Evolutionary conservation across 2,797 vertebrate genomes (phyloP), one percentile per base, ranked within the genome.

Genomic region (Tapirus indicus): DNA sequence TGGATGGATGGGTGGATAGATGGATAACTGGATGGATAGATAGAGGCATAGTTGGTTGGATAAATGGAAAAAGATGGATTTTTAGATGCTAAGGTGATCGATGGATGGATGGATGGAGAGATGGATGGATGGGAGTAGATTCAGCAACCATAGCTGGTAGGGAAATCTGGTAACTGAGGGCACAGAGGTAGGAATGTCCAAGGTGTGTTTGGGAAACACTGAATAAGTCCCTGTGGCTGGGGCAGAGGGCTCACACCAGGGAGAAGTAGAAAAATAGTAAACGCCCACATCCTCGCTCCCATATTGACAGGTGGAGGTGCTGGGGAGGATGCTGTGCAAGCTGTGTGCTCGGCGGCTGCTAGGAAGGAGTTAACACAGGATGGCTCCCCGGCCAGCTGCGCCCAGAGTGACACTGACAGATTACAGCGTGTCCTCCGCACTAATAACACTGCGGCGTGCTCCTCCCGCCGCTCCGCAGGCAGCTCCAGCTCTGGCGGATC

Each of bases 371-470:
- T 79, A 2, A 2, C 47, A 27, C 72, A 93, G 69, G 69, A 13
- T 10, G 69, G 68, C 54, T 95, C 82, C 52, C 58, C 25, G 44
- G 94, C 97, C 97, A 97, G 96, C 96, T 97, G 68, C 82, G 54
- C 41, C 87, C 79, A 29, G n/a, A 79, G 92, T 95, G 97, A 98
- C 94, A 89, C 84, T 74, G 82, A 87, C 64, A 92, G 89, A 97
- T 97, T 0, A 0, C 89, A 93, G 90, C 27, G 2, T 0, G 1
- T 96, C 93, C 97, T 97, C 97, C 27, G 13, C 95, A 95, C 98
- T 97, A 98, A 97, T 95, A 97, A 97, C 96, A 96, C 90, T 79
- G 84, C 97, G 32, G 94, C 49, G 58, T 54, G 97, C 87, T 95
- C 90, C 7, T 14, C 87, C 96, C 2, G 71, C 88, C 0, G 21